Conservation (phyloP, 2,888 invertebrate species). For the Odontomyia ornata region DNA sequence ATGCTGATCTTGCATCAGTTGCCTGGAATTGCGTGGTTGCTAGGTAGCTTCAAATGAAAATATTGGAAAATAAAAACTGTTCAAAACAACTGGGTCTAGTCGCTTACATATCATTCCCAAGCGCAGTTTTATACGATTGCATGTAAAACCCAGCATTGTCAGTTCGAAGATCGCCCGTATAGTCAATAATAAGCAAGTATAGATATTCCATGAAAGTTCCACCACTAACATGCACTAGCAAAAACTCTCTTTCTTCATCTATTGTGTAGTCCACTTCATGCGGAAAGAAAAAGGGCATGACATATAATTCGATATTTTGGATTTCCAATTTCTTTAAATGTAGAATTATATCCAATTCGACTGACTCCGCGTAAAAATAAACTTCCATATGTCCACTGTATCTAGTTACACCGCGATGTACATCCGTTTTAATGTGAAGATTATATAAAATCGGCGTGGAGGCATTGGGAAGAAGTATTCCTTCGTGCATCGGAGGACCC, state of each 20-base stretch:
- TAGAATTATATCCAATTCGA: constrained; percentile 67
- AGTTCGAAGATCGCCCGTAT: constrained; percentile 66
- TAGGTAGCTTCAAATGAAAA: constrained; percentile 21
- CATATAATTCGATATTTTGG: neutral
- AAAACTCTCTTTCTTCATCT: constrained; percentile 40
- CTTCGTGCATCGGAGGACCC: neutral
- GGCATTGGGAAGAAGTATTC: constrained; percentile 63
- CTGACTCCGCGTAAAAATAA: constrained; percentile 64
- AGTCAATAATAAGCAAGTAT: constrained; percentile 66
- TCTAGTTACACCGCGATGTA: constrained; percentile 59
- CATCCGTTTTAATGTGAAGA: constrained; percentile 66
- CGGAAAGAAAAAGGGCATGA: too few relatives aligned
- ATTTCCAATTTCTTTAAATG: constrained; percentile 68
- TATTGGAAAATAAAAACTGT: neutral
- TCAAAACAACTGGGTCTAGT: neutral
- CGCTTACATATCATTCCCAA: constrained; percentile 38
- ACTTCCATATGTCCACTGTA: constrained; percentile 64
- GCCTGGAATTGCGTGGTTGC: constrained; percentile 69
- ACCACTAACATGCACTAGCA: constrained; percentile 16
- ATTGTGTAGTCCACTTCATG: neutral
- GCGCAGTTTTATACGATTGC: constrained; percentile 63
- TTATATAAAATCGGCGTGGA: constrained; percentile 67
- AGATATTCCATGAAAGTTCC: constrained; percentile 49
- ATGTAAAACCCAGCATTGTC: constrained; percentile 71
- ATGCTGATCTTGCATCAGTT: constrained; percentile 69